These are phyloP conservation scores for Pithys albifrons DNA, from an alignment of 2,113 vertebrate species.

Conservation along the genomic window DNA sequence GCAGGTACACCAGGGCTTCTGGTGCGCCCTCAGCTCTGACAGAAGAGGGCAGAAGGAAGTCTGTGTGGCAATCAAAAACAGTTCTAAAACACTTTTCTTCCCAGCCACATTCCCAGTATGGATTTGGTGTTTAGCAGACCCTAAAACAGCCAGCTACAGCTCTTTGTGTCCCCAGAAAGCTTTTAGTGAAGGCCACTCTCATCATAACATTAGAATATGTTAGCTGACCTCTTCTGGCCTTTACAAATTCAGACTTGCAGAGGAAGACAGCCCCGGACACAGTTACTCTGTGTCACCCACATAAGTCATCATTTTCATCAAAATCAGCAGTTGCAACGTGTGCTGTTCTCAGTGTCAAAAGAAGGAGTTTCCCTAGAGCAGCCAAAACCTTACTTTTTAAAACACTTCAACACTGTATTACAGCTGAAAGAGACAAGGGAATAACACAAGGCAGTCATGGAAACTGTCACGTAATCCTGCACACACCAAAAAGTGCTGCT, in stretches of 20 bases:
- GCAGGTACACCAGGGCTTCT: neutral
- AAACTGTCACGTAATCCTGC: neutral
- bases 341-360: neutral
- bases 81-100: neutral
- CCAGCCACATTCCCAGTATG: fast-evolving
- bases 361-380: neutral
- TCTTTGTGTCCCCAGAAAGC: neutral
- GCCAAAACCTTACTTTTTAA: neutral
- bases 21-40: neutral
- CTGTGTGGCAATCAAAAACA: neutral
- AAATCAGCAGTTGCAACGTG: neutral
- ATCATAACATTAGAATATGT: neutral
- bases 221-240: neutral
- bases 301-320: neutral
- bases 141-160: neutral
- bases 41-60: neutral
- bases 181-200: neutral
- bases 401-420: neutral
- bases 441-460: neutral
- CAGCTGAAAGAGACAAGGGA: neutral
- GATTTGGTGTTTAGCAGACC: neutral
- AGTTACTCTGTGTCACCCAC: neutral
- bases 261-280: neutral
- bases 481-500: neutral
- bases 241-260: neutral